A percentile compares a stretch with the other conserved stretches of the same genome.
Conservation (phyloP, 2,888 invertebrate genomes). For the Tholera decimalis region DNA sequence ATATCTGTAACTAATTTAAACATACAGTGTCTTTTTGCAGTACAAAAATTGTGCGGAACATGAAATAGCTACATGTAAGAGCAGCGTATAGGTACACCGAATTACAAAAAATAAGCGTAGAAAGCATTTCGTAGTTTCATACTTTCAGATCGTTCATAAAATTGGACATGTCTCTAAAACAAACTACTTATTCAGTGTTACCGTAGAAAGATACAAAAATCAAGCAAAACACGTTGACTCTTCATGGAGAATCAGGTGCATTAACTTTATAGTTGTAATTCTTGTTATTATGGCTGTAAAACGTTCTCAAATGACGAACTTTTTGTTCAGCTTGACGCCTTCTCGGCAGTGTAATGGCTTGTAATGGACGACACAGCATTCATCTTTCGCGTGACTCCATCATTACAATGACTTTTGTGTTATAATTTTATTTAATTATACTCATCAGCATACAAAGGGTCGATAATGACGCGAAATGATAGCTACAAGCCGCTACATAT, state of each 20-base stretch:
- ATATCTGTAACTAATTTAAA: too few relatives aligned
- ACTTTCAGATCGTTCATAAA: neutral
- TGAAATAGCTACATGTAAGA: conserved; percentile 11
- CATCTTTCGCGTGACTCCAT: conserved; percentile 51
- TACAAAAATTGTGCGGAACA: neutral
- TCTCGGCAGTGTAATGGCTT: conserved; percentile 68
- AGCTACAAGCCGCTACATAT: neutral
- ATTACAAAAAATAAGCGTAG: conserved; percentile 15
- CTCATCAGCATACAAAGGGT: conserved; percentile 36
- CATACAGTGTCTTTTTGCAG: neutral
- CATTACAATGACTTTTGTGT: conserved; percentile 35
- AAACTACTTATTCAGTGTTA: conserved; percentile 15
- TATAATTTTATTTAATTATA: conserved; percentile 63
- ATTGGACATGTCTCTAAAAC: neutral
- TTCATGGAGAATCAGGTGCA: conserved; percentile 55
- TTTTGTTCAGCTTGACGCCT: conserved; percentile 69
- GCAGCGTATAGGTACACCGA: neutral
- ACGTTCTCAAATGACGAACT: conserved; percentile 64
- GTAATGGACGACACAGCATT: conserved; percentile 69
- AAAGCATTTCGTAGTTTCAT: too few relatives aligned
- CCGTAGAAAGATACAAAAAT: conserved; percentile 19
- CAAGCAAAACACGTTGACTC: conserved; percentile 21
- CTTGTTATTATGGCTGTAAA: conserved; percentile 69
- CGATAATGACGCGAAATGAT: conserved; percentile 10
- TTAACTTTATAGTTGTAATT: conserved; percentile 71